A percentile compares a stretch with the other conserved stretches of the same genome.
Conservation (phyloP, 2,888 invertebrate genomes). For the Operophtera brumata region DNA sequence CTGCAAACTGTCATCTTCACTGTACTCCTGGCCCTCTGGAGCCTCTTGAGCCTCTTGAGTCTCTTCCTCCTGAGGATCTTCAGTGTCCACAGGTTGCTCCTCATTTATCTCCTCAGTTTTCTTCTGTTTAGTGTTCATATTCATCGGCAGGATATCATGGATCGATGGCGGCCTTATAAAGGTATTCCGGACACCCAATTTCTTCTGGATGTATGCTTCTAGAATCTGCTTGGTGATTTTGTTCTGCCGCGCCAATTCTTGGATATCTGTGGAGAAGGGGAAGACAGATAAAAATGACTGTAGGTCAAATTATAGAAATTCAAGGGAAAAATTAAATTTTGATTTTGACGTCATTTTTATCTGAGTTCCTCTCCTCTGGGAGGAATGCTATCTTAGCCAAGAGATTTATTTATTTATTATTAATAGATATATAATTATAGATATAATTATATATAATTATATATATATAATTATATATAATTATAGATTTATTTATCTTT, state of each 20-base stretch:
- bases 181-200: slow-evolving; percentile 81
- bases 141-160: slow-evolving; percentile 83
- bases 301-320: slow-evolving; percentile 36
- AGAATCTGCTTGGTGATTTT: slow-evolving; percentile 88
- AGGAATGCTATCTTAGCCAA: not conserved
- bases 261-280: slow-evolving; percentile 74
- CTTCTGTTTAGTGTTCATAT: slow-evolving; percentile 39
- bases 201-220: slow-evolving; percentile 86
- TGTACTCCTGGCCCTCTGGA: slow-evolving; percentile 48
- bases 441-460: too few relatives aligned
- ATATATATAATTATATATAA: too few relatives aligned
- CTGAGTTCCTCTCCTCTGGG: slow-evolving; percentile 66
- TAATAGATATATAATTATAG: too few relatives aligned
- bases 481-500: too few relatives aligned
- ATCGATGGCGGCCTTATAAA: slow-evolving; percentile 80
- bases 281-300: slow-evolving; percentile 79
- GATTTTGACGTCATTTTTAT: slow-evolving; percentile 74
- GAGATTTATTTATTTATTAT: too few relatives aligned
- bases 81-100: slow-evolving; percentile 13
- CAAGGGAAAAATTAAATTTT: slow-evolving; percentile 33
- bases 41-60: slow-evolving; percentile 34
- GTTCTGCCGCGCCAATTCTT: slow-evolving; percentile 87
- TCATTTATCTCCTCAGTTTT: slow-evolving; percentile 34
- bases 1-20: slow-evolving; percentile 80
- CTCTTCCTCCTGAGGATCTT: slow-evolving; percentile 24